Percentiles rank a stretch among this genome's conserved stretches.
Evolutionary conservation across 2,888 invertebrate species (phyloP).

Genomic region (Sinelater perroti): DNA sequence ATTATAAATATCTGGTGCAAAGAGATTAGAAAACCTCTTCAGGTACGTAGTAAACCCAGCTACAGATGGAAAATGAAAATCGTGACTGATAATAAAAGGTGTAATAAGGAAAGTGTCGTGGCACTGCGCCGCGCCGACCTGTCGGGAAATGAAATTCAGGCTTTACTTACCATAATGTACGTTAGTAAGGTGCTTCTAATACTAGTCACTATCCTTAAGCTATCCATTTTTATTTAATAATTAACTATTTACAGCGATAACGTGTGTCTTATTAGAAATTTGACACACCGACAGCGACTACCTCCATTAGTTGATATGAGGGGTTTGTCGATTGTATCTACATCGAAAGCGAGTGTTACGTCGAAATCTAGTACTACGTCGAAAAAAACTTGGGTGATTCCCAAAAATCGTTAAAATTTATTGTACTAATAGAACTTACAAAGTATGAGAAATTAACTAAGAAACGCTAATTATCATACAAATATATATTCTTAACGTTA

Average conservation of each 20-base stretch:
- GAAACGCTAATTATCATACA: constrained; percentile 40
- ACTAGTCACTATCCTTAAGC: constrained; percentile 37
- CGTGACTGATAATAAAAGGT: background rate
- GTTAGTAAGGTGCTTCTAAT: constrained; percentile 54
- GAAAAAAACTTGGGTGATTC: background rate
- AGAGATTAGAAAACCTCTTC: too few relatives aligned
- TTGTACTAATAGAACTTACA: constrained; percentile 1
- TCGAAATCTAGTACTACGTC: background rate
- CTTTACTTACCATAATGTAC: constrained; percentile 58
- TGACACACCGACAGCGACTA: constrained; percentile 21
- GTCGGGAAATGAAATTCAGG: constrained; percentile 12
- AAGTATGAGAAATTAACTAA: constrained; percentile 25
- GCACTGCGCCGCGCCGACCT: constrained; percentile 11
- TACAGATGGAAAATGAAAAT: background rate
- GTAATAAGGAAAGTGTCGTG: constrained; percentile 30
- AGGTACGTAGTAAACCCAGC: too few relatives aligned
- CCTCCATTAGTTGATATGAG: constrained; percentile 14
- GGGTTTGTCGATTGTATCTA: constrained; percentile 1
- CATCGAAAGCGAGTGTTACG: constrained; percentile 8
- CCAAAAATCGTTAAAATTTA: background rate
- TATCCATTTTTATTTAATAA: constrained; percentile 34
- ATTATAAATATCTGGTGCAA: too few relatives aligned
- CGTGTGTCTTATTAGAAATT: constrained; percentile 13
- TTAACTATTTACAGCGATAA: constrained; percentile 36
- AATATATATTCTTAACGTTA: constrained; percentile 48